Conservation (phyloP, 2,888 invertebrate species). For the Cephus nigrinus region DNA sequence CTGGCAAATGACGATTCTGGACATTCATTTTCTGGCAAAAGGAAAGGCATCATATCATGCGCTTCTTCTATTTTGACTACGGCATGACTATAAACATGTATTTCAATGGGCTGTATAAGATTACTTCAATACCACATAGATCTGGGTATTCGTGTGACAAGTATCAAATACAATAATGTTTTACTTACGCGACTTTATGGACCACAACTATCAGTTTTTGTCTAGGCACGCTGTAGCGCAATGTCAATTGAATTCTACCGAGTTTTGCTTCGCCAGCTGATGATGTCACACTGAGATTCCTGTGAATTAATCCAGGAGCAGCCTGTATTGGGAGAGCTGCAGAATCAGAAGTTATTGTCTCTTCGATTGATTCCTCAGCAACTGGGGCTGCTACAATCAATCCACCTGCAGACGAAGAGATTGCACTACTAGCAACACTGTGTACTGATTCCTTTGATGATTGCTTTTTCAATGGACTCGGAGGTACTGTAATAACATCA, state of each 20-base stretch:
- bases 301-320: slow-evolving; percentile 69
- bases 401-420: slow-evolving; percentile 32
- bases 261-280: slow-evolving; percentile 80
- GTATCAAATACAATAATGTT: not conserved
- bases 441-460: slow-evolving; percentile 58
- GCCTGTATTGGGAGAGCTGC: slow-evolving; percentile 6
- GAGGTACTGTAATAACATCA: slow-evolving; percentile 40
- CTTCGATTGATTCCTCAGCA: slow-evolving; percentile 29
- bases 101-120: not conserved
- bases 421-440: slow-evolving; percentile 45
- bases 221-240: slow-evolving; percentile 85
- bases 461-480: slow-evolving; percentile 57
- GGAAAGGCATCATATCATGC: not conserved
- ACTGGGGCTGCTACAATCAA: slow-evolving; percentile 27
- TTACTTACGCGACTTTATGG: slow-evolving; percentile 88
- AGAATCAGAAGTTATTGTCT: slow-evolving; percentile 16
- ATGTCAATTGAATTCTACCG: slow-evolving; percentile 85
- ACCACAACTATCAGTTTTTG: slow-evolving; percentile 86
- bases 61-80: not conserved
- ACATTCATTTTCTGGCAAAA: not conserved
- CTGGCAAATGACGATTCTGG: too few species aligned
- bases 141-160: not conserved
- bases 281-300: slow-evolving; percentile 72
- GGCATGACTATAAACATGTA: not conserved
- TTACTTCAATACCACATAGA: not conserved